Evolutionary conservation across 2,888 invertebrate genomes (phyloP).

Genomic region (Flexamia atlantica): DNA sequence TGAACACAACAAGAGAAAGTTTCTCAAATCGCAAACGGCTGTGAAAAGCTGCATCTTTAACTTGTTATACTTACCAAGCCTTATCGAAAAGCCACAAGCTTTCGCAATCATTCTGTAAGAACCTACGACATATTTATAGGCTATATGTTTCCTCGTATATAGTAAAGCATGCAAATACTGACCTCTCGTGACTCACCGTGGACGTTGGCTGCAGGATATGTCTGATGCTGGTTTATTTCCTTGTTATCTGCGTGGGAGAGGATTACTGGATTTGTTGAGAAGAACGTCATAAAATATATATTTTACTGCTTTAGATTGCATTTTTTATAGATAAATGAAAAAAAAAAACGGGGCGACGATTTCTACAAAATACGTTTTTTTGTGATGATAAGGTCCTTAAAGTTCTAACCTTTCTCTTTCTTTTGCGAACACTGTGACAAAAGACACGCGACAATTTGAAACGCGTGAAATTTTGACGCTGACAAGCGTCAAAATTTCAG

Average conservation of each 20-base stretch:
- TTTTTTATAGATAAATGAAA: no score
- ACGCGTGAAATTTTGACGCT: no score
- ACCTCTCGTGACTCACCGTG: neutral
- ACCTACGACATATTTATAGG: neutral
- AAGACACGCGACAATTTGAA: no score
- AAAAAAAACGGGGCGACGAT: no score
- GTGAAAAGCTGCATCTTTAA: neutral
- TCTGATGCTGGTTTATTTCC: neutral
- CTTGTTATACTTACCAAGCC: neutral
- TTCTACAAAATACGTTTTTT: no score
- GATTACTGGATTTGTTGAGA: neutral
- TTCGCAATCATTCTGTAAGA: neutral
- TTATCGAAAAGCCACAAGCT: neutral
- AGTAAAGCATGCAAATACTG: slow-evolving; percentile 20
- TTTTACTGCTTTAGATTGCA: no score
- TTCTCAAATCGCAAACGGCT: no score
- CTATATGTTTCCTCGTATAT: neutral
- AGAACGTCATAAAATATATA: neutral
- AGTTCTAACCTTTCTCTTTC: no score
- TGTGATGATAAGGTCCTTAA: no score
- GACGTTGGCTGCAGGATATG: neutral
- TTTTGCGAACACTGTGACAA: no score
- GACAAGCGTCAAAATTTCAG: no score
- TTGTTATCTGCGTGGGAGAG: neutral
- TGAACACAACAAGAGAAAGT: no score